phyloP scores from a whole-genome alignment of 2,888 invertebrate species.

The Pegoplata infirma region DNA sequence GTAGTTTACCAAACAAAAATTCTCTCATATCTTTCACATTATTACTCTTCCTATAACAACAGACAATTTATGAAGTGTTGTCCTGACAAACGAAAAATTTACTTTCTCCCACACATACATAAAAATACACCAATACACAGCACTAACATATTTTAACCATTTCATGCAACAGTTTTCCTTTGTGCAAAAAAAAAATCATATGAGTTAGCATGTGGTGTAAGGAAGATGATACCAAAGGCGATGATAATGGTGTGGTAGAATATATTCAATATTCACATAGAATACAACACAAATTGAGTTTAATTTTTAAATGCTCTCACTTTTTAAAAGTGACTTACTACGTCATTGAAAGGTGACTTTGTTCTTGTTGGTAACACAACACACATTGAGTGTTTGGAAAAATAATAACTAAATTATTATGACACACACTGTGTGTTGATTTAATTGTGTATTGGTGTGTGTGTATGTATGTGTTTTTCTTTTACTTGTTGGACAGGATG shows the following conservation, averaged over 20 bases:
- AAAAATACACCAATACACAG: constrained; percentile 9
- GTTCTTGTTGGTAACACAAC: constrained; percentile 42
- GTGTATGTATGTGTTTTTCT: neutral
- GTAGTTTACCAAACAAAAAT: neutral
- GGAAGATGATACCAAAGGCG: constrained; percentile 3
- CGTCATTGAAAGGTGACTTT: constrained; percentile 62
- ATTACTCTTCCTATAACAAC: constrained; percentile 2
- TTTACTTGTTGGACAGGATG: constrained; percentile 58
- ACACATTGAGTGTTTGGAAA: constrained; percentile 21
- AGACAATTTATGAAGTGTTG: constrained; percentile 45
- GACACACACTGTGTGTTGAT: constrained; percentile 12
- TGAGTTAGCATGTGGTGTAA: constrained; percentile 39
- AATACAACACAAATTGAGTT: neutral
- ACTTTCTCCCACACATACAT: constrained; percentile 14
- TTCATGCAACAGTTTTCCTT: constrained; percentile 60
- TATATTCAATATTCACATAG: neutral
- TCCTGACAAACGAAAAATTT: constrained; percentile 1
- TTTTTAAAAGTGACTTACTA: constrained; percentile 39
- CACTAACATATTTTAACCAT: constrained; percentile 15
- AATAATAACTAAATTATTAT: constrained; percentile 2
- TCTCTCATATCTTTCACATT: neutral
- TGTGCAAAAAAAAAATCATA: constrained; percentile 5
- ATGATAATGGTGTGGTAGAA: neutral
- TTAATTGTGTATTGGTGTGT: neutral
- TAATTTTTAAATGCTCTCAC: constrained; percentile 41